Evolutionary conservation across 2,888 invertebrate species (phyloP), one percentile per base, ranked within the genome.

Genomic region (Falcaria lacertinaria): DNA sequence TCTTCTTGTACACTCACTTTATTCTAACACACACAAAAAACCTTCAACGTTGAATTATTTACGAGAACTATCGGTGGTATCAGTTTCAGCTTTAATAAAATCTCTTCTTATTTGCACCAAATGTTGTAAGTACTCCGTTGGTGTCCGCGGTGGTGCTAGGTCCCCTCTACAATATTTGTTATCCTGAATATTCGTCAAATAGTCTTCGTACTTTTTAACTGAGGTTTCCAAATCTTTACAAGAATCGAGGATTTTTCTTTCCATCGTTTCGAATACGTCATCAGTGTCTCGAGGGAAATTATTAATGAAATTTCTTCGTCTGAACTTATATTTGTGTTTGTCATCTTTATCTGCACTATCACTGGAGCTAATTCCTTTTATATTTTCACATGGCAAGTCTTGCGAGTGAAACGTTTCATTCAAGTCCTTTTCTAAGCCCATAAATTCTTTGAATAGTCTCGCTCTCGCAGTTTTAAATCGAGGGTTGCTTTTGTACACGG

Each of bases 121-220:
- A 67, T 92, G 90, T 54, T 87, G 89, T 44, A 92, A 68, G 74
- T 91, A 92, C 47, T 90, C 89, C 42, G 90, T 91, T 0, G 92
- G 92, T 6, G 74, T 77, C 15, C 74, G 62, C n/a, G 43, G 41
- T n/a, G 28, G 32, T 16, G 39, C 43, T 40, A 48, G 50, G 25
- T 37, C 46, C 32, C 34, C 42, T 25, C 45, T 34, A 28, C 22
- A 39, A 17, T 58, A 60, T 11, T 39, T 54, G 32, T 48, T 43
- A n/a, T 52, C 57, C 42, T 56, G 60, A 45, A 61, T 67, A 43
- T 57, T 60, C 15, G 53, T 38, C 16, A 84, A 52, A 61, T 83
- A 84, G 39, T 54, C 59, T 39, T 83, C 76, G 50, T 87, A 88
- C 44, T 64, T 74, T 43, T 68, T 65, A 0, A 74, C 77, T 1